Conservation (phyloP, 2,797 vertebrate genomes). For the Tiaroga cobitis region DNA sequence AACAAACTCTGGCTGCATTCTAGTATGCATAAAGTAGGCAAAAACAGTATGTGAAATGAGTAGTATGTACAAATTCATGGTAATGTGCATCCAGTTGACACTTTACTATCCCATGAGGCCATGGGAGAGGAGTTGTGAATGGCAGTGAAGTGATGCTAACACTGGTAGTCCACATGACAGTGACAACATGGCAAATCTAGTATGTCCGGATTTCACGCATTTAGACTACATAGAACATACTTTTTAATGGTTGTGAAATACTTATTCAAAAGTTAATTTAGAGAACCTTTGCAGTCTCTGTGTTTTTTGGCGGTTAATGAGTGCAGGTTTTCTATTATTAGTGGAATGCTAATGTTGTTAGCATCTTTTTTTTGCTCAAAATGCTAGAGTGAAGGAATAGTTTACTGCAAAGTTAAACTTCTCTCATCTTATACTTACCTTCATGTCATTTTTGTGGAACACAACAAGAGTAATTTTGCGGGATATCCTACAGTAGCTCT, state of each 20-base stretch:
- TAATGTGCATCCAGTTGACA: neutral
- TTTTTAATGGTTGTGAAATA: neutral
- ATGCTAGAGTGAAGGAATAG: neutral
- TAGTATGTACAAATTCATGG: neutral
- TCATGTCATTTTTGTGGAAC: neutral
- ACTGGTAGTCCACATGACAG: neutral
- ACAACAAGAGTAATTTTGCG: neutral
- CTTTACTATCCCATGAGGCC: neutral
- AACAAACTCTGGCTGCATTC: neutral
- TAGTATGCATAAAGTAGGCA: neutral
- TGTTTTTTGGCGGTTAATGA: neutral
- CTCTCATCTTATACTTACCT: neutral
- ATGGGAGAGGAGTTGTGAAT: neutral
- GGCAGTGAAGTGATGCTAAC: neutral
- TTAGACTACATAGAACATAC: neutral
- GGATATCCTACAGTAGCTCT: neutral
- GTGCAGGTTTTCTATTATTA: neutral
- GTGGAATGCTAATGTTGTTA: neutral
- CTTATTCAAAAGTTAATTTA: neutral
- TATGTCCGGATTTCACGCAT: neutral
- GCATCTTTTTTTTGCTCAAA: neutral
- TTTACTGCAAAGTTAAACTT: neutral
- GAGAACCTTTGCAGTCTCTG: neutral
- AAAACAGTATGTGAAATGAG: neutral
- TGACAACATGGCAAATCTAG: neutral